Percentiles rank a stretch among this genome's conserved stretches.
phyloP scores from a whole-genome alignment of 2,113 vertebrate species.

The Lycaon pictus region DNA sequence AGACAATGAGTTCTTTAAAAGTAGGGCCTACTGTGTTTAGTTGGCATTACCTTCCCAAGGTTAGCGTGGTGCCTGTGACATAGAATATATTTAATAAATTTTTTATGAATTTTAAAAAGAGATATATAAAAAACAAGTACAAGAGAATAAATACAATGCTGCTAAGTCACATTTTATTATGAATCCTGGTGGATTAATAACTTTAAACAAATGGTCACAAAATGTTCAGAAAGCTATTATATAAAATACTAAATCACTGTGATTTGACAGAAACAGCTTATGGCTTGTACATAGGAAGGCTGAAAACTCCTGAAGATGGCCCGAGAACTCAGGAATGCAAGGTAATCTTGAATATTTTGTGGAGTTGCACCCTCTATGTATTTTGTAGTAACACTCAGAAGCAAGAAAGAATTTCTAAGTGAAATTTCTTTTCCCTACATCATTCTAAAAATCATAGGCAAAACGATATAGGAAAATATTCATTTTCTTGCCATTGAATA shows the following conservation, averaged over 20 bases:
- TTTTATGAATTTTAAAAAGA: not conserved
- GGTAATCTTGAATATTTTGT: not conserved
- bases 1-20: not conserved
- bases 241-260: not conserved
- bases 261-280: not conserved
- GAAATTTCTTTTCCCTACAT: not conserved
- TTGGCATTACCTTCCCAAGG: not conserved
- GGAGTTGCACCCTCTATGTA: accelerated
- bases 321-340: not conserved
- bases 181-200: not conserved
- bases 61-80: not conserved
- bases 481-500: not conserved
- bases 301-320: not conserved
- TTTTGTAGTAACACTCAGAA: not conserved
- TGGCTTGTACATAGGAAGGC: not conserved
- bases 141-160: not conserved
- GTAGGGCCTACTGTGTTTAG: not conserved
- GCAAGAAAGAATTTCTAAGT: not conserved
- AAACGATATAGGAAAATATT: not conserved
- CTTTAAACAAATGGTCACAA: not conserved
- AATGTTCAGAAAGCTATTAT: not conserved
- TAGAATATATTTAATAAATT: not conserved
- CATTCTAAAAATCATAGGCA: not conserved
- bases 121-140: not conserved
- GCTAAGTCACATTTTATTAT: not conserved